A percentile compares a stretch with the other conserved stretches of the same genome.
Conservation (phyloP, 1,140 invertebrate genomes). For the Dolichoris vasculosae region DNA sequence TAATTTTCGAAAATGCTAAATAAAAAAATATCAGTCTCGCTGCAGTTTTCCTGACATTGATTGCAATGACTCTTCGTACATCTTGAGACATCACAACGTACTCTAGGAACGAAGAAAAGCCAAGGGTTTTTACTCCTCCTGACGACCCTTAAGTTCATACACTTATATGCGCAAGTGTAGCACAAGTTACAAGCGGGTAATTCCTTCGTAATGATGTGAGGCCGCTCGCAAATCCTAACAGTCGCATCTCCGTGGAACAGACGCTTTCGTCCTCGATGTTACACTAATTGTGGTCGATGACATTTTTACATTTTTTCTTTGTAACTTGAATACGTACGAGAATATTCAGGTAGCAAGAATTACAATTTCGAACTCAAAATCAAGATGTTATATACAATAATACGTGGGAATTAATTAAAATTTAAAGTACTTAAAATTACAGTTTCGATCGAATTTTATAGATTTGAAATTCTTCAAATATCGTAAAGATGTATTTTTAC, state of each 20-base stretch:
- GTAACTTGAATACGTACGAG: too few relatives aligned
- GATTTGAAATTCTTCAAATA: too few relatives aligned
- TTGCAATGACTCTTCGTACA: background rate
- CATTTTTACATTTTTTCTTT: too few relatives aligned
- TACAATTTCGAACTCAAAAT: too few relatives aligned
- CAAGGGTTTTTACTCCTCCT: background rate
- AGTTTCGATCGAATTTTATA: too few relatives aligned
- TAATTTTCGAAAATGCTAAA: background rate
- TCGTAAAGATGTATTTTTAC: too few relatives aligned
- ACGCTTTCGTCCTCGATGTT: background rate
- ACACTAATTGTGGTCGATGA: too few relatives aligned
- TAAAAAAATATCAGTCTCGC: background rate
- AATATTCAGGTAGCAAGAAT: too few relatives aligned
- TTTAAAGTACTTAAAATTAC: too few relatives aligned
- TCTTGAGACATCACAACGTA: background rate
- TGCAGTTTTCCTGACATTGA: background rate
- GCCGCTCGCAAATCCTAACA: background rate
- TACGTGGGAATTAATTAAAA: too few relatives aligned
- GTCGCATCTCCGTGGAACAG: background rate
- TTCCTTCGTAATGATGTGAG: constrained; percentile 16
- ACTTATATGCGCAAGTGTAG: background rate
- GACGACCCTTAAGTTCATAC: background rate
- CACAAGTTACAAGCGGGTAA: background rate
- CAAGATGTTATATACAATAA: too few relatives aligned
- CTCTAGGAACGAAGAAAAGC: background rate